Conservation (phyloP, 2,888 invertebrate genomes). For the Paralinhomoeus sp. region DNA sequence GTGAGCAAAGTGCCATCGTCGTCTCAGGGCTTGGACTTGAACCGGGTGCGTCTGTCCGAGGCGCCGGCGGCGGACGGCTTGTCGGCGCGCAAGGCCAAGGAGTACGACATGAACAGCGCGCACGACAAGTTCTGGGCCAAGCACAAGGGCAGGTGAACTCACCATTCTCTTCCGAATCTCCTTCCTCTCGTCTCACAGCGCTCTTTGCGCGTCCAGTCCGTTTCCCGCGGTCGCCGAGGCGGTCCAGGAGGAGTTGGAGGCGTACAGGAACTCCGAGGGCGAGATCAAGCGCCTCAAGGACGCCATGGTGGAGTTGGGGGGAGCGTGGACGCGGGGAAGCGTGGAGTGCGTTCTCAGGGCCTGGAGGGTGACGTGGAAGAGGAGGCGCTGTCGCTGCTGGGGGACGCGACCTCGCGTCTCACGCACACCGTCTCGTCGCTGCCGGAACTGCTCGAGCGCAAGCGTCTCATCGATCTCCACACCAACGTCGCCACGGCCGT, state of each 20-base stretch:
- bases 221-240: slow-evolving; percentile 69
- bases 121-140: slow-evolving; percentile 68
- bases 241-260: slow-evolving; percentile 89
- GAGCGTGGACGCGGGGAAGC: too few relatives aligned
- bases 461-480: slow-evolving; percentile 90
- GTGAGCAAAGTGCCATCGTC: slow-evolving; percentile 29
- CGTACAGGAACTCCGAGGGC: slow-evolving; percentile 73
- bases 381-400: slow-evolving; percentile 53
- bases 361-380: slow-evolving; percentile 65
- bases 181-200: too few relatives aligned
- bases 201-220: slow-evolving; percentile 26
- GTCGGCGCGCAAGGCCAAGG: slow-evolving; percentile 44
- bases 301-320: slow-evolving; percentile 43
- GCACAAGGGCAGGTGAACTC: slow-evolving; percentile 58
- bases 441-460: slow-evolving; percentile 86
- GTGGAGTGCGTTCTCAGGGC: slow-evolving; percentile 32
- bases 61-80: slow-evolving; percentile 26
- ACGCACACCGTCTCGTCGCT: slow-evolving; percentile 75
- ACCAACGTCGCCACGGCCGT: slow-evolving; percentile 74
- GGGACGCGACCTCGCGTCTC: slow-evolving; percentile 60
- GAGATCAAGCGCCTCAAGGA: slow-evolving; percentile 82
- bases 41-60: slow-evolving; percentile 52
- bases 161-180: too few relatives aligned
- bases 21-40: slow-evolving; percentile 50
- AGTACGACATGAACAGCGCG: slow-evolving; percentile 64